Evolutionary conservation across 2,797 vertebrate species (phyloP).

Genomic region (Masticophis lateralis): DNA sequence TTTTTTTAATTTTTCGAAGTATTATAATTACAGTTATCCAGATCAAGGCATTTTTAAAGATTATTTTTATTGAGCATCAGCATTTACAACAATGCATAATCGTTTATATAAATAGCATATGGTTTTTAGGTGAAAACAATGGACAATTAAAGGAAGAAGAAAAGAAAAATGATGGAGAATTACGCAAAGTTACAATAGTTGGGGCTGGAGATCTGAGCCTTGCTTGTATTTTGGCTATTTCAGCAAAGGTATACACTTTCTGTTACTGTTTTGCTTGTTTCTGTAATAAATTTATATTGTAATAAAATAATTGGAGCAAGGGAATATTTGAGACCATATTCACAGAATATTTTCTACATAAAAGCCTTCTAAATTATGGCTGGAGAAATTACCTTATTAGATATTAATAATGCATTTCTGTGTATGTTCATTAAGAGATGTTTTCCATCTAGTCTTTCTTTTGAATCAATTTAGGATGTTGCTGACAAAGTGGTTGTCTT

Average conservation of each 20-base stretch:
- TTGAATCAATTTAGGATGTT: slow-evolving; percentile 70
- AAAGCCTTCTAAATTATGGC: neutral
- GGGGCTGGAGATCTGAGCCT: slow-evolving; percentile 92
- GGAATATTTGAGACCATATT: neutral
- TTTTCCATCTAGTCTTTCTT: neutral
- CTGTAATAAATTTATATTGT: neutral
- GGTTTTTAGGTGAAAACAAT: slow-evolving; percentile 68
- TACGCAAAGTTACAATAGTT: slow-evolving; percentile 86
- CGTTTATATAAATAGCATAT: neutral
- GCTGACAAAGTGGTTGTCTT: slow-evolving; percentile 89
- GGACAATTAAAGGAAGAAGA: slow-evolving; percentile 64
- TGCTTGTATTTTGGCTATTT: slow-evolving; percentile 86
- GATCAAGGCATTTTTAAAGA: neutral
- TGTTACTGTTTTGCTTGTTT: neutral
- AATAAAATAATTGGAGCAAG: slow-evolving; percentile 3
- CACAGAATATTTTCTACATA: slow-evolving; percentile 21
- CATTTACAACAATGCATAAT: neutral
- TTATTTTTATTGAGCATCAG: neutral
- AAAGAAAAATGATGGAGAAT: slow-evolving; percentile 53
- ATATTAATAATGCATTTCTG: neutral
- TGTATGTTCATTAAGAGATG: neutral
- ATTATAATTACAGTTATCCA: neutral
- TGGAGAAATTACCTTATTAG: neutral
- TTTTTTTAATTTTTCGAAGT: neutral
- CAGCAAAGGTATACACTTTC: slow-evolving; percentile 83